These are phyloP conservation scores for Pomacea maculata DNA, from an alignment of 1,140 invertebrate species.

Conservation along the genomic window DNA sequence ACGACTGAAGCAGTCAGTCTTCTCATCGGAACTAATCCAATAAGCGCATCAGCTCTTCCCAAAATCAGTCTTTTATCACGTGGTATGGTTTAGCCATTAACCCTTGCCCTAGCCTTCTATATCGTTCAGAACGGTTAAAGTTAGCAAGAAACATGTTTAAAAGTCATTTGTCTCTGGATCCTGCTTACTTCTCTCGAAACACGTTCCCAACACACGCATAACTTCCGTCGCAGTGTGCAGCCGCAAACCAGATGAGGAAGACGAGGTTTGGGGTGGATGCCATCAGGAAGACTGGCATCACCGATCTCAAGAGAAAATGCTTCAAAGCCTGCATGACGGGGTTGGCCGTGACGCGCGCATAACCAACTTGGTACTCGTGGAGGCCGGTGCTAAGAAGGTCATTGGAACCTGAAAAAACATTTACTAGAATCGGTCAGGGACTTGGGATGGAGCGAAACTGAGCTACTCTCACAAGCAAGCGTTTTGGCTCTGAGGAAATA, in stretches of 20 bases:
- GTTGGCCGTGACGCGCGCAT: conserved; percentile 29
- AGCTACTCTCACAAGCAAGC: too few relatives aligned
- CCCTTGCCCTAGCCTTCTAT: too few relatives aligned
- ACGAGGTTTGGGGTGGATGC: conserved; percentile 51
- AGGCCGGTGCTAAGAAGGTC: conserved; percentile 31
- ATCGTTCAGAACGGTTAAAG: too few relatives aligned
- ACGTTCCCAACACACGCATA: conserved; percentile 37
- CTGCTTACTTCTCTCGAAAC: conserved; percentile 27
- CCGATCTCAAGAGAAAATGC: conserved; percentile 38
- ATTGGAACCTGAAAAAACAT: neutral
- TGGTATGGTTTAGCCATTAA: too few relatives aligned
- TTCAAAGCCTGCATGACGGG: conserved; percentile 23
- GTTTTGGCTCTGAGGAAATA: too few relatives aligned
- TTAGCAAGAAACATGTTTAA: too few relatives aligned
- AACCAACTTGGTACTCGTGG: conserved; percentile 26
- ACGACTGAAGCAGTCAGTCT: too few relatives aligned
- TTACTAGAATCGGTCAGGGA: neutral
- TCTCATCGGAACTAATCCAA: too few relatives aligned
- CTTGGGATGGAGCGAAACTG: too few relatives aligned
- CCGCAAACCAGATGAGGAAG: conserved; percentile 59
- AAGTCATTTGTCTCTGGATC: too few relatives aligned
- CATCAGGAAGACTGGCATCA: conserved; percentile 56
- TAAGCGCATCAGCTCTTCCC: too few relatives aligned
- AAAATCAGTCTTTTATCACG: too few relatives aligned
- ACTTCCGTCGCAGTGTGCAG: conserved; percentile 53